Percentiles rank a stretch among this genome's conserved stretches.
These are phyloP conservation scores for Hydrolagus affinis DNA, from an alignment of 2,113 vertebrate genomes.

Conservation along the genomic window DNA sequence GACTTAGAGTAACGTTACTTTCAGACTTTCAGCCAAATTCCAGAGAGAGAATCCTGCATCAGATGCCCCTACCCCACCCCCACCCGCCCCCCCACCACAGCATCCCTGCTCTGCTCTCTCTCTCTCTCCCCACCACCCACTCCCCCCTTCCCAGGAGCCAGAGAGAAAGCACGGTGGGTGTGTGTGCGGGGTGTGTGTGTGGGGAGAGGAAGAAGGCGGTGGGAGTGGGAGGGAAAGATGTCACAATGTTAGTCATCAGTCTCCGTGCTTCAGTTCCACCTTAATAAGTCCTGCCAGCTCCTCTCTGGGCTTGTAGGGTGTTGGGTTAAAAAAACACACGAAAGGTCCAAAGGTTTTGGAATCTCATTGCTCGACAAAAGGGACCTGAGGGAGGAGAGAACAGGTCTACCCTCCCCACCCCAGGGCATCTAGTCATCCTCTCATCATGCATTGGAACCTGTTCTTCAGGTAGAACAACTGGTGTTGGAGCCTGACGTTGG, in stretches of 20 bases:
- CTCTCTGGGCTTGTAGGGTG: no score
- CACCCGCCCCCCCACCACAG: not conserved
- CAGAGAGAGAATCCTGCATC: no score
- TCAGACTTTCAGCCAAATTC: no score
- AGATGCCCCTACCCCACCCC: not conserved
- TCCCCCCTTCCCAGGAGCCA: not conserved
- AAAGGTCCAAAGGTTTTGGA: no score
- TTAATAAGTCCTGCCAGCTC: not conserved
- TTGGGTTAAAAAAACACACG: no score
- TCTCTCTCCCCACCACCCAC: not conserved
- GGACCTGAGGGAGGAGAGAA: no score
- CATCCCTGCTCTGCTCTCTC: not conserved
- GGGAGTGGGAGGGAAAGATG: not conserved
- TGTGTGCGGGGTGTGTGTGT: not conserved
- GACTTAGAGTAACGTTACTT: no score
- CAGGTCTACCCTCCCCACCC: no score
- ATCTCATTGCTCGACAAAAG: no score
- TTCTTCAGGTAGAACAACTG: constrained; percentile 73
- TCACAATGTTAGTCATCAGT: not conserved
- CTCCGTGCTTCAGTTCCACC: not conserved
- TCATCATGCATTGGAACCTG: constrained; percentile 73
- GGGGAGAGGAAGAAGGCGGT: not conserved
- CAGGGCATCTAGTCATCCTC: constrained; percentile 48
- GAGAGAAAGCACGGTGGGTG: no score
- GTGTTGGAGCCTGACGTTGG: constrained; percentile 44